Conservation (phyloP, 1,140 invertebrate species). For the Dendroctonus valens region DNA sequence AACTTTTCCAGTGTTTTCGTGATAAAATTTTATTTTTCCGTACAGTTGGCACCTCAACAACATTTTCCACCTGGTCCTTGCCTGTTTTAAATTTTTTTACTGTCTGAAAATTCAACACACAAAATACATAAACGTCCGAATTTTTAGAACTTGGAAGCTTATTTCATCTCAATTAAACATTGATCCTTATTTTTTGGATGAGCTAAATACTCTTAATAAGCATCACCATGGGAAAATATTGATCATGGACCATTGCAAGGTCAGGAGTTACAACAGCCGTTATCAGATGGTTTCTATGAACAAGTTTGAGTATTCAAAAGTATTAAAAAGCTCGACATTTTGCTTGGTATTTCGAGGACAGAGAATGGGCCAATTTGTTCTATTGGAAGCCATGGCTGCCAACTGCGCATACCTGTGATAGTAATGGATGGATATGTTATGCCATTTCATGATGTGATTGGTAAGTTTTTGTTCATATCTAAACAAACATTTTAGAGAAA, state of each 20-base stretch:
- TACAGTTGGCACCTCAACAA: too few relatives aligned
- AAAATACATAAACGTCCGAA: too few relatives aligned
- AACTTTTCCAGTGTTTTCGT: too few relatives aligned
- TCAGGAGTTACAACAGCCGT: conserved; percentile 63
- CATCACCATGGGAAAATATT: conserved; percentile 62
- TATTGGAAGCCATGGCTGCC: conserved; percentile 80
- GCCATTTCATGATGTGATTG: conserved; percentile 78
- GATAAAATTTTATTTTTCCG: too few relatives aligned
- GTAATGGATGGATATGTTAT: conserved; percentile 76
- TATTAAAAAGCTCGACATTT: conserved; percentile 74
- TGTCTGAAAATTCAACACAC: too few relatives aligned
- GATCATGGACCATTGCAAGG: conserved; percentile 59
- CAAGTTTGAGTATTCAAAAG: conserved; percentile 73
- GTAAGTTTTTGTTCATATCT: conserved; percentile 7
- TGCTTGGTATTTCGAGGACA: conserved; percentile 72
- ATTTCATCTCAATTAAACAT: conserved; percentile 82
- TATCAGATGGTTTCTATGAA: conserved; percentile 63
- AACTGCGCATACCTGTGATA: conserved; percentile 86
- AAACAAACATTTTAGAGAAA: not conserved
- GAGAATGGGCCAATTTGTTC: conserved; percentile 68
- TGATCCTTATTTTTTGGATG: conserved; percentile 69
- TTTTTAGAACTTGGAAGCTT: conserved; percentile 55
- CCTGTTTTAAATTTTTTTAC: too few relatives aligned
- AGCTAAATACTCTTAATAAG: conserved; percentile 63
- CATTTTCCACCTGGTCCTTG: too few relatives aligned